phyloP scores from a whole-genome alignment of 1,140 invertebrate genomes.

The Hyphantria cunea region DNA sequence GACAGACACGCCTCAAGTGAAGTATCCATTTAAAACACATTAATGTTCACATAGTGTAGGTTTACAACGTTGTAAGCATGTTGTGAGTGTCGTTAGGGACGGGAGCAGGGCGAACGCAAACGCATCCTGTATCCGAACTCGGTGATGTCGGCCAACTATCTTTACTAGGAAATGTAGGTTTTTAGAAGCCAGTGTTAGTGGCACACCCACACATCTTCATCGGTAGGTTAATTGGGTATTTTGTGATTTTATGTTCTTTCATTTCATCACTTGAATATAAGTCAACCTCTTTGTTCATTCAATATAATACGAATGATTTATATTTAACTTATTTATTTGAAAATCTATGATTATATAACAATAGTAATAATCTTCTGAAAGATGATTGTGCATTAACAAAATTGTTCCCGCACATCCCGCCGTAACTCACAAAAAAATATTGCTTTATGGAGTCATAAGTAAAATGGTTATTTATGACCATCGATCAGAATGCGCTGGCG shows the following conservation, averaged over 20 bases:
- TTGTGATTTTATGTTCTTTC: conserved; percentile 15
- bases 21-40: conserved; percentile 53
- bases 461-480: conserved; percentile 29
- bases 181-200: conserved; percentile 68
- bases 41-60: conserved; percentile 53
- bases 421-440: too few relatives aligned
- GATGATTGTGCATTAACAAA: too few relatives aligned
- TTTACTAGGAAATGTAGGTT: conserved; percentile 73
- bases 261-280: too few relatives aligned
- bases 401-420: too few relatives aligned
- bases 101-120: conserved; percentile 61
- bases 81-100: conserved; percentile 37
- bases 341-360: conserved; percentile 38
- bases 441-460: too few relatives aligned
- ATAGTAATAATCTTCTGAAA: too few relatives aligned
- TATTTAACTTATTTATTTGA: conserved; percentile 39
- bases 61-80: conserved; percentile 45
- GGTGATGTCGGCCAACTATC: conserved; percentile 54
- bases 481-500: conserved; percentile 58
- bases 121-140: conserved; percentile 66
- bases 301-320: conserved; percentile 15
- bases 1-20: conserved; percentile 1
- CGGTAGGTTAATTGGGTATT: conserved; percentile 55
- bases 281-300: too few relatives aligned
- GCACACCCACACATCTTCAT: conserved; percentile 54